Evolutionary conservation across 2,113 vertebrate genomes (phyloP), one percentile per base, ranked within the genome.

Genomic region (Malurus melanocephalus): DNA sequence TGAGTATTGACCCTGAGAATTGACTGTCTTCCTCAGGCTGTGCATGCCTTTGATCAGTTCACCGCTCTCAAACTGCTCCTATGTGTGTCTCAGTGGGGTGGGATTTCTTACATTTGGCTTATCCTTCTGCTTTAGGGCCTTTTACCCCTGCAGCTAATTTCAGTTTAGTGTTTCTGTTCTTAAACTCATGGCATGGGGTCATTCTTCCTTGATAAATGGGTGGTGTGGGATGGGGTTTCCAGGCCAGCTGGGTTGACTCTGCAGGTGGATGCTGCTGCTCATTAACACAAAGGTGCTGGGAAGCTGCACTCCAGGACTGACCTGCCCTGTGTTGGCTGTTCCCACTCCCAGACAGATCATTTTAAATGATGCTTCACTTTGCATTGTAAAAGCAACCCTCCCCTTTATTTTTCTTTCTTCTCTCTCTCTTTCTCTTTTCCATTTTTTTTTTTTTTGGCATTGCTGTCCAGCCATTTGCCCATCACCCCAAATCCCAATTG

Each of bases 401-500:
- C 9, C 5, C 32, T 33, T 13, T 30, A 42, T 56, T 53, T 10
- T 62, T 24, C 18, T 17, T 16, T 22, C 24, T 22, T 33, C 5
- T 38, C 6, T 38, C 4, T 11, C 13, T 35, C 5, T 13, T 2
- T 10, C 4, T 16, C 26, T 23, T 9, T 4, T 9, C 1, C 0
- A 8, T 38, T 23, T 23, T 28, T 13, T 33, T 43, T n/a, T 5
- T 13, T 33, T 43, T n/a, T 5, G 2, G 2, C 73, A 20, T 49
- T 40, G 56, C 69, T 93, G 60, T 76, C 49, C 84, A 62, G 67
- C 46, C 64, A 81, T 84, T 93, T 7, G 6, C 60, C 64, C 45
- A 35, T 75, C 65, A 52, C 48, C 71, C 42, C 64, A 71, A 84
- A 87, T 83, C 93, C 72, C 94, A 92, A 56, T 23, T 88, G 93